phyloP scores from a whole-genome alignment of 2,113 vertebrate genomes.

The Pitta sordida region DNA sequence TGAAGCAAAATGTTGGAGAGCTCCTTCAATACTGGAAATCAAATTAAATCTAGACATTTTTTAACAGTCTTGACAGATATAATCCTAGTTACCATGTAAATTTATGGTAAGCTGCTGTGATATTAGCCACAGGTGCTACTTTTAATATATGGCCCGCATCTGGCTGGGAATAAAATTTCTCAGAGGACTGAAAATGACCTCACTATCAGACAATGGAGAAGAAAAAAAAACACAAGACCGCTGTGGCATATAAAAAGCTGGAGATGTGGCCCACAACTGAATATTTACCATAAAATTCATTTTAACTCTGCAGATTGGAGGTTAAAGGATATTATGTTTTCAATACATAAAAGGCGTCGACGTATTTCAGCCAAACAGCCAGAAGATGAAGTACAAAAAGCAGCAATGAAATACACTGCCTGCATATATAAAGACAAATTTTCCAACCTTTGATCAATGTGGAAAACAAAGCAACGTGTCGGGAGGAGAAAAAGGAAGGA shows the following conservation, averaged over 20 bases:
- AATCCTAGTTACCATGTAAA: constrained; percentile 88
- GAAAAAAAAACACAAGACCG: constrained; percentile 58
- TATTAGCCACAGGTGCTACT: constrained; percentile 88
- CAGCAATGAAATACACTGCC: constrained; percentile 46
- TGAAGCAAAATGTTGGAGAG: constrained; percentile 79
- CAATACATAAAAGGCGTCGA: constrained; percentile 67
- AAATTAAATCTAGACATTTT: constrained; percentile 86
- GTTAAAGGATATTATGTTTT: constrained; percentile 74
- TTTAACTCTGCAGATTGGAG: constrained; percentile 65
- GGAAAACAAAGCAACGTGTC: constrained; percentile 16
- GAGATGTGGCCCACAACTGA: constrained; percentile 73
- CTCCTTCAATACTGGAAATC: constrained; percentile 83
- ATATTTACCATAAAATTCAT: constrained; percentile 72
- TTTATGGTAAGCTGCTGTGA: constrained; percentile 87
- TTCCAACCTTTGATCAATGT: constrained; percentile 63
- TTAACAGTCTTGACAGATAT: constrained; percentile 84
- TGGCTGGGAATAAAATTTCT: constrained; percentile 85
- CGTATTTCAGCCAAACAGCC: constrained; percentile 68
- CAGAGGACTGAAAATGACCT: constrained; percentile 83
- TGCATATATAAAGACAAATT: constrained; percentile 41
- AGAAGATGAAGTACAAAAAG: constrained; percentile 65
- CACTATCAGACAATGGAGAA: constrained; percentile 82
- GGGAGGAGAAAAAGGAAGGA: constrained; percentile 36
- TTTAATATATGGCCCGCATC: constrained; percentile 85
- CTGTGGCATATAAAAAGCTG: constrained; percentile 77